A percentile compares a stretch with the other conserved stretches of the same genome.
These are phyloP conservation scores for Campaea margaritaria DNA, from an alignment of 2,888 invertebrate genomes.

Conservation along the genomic window DNA sequence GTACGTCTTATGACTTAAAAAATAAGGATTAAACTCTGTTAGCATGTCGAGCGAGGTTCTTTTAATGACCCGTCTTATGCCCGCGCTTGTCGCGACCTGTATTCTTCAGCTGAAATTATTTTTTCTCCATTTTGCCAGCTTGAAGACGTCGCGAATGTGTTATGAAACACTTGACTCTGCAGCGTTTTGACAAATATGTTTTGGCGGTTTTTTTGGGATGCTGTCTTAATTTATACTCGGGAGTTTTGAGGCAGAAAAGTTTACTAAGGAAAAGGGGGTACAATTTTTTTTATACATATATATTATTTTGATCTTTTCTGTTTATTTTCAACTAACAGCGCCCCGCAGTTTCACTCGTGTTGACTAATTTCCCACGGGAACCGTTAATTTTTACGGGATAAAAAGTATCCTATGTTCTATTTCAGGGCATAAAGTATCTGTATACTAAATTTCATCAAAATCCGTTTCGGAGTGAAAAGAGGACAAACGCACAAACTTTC, in stretches of 20 bases:
- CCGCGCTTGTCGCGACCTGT: constrained; percentile 48
- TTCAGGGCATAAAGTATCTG: no score
- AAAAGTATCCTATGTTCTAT: no score
- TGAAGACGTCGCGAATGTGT: constrained; percentile 40
- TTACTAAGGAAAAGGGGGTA: not conserved
- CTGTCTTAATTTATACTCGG: constrained; percentile 9
- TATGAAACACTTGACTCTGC: constrained; percentile 35
- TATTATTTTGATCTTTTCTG: not conserved
- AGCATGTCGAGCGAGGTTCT: constrained; percentile 42
- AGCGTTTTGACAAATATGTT: constrained; percentile 26
- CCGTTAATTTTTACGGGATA: no score
- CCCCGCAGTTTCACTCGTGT: no score
- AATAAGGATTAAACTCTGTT: constrained; percentile 47
- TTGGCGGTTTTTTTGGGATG: constrained; percentile 27
- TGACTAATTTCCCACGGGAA: no score
- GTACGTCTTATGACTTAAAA: constrained; percentile 42
- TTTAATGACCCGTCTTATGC: constrained; percentile 45
- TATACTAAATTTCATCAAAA: no score
- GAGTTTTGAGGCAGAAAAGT: not conserved
- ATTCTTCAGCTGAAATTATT: constrained; percentile 39
- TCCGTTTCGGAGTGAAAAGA: no score
- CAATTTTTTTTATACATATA: not conserved
- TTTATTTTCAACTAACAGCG: not conserved
- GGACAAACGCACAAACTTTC: no score
- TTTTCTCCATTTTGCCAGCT: constrained; percentile 37